Conservation (phyloP, 35 echinoderm and acorn worm species). For the Ophiothrix spiculata region DNA sequence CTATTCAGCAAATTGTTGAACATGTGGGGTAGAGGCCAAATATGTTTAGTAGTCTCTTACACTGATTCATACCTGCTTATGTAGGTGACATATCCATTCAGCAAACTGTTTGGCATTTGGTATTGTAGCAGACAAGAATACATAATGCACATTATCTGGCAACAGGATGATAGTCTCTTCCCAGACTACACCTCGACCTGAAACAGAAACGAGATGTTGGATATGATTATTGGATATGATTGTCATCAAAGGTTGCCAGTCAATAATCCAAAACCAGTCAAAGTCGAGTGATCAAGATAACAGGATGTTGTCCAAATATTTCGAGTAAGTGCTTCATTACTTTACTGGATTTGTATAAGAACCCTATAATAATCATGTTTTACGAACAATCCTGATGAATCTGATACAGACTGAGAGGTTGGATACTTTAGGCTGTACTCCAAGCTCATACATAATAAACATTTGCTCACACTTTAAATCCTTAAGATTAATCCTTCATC, state of each 20-base stretch:
- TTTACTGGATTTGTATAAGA: background rate
- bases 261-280: too few relatives aligned
- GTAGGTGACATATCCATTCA: slow-evolving; percentile 98
- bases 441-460: too few relatives aligned
- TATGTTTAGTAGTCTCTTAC: too few relatives aligned
- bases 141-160: slow-evolving; percentile 96
- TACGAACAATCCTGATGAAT: background rate
- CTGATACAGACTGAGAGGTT: too few relatives aligned
- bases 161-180: slow-evolving; percentile 98
- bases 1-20: too few relatives aligned
- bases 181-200: slow-evolving; percentile 94
- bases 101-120: slow-evolving; percentile 98
- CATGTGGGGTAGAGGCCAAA: too few relatives aligned
- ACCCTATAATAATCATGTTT: background rate
- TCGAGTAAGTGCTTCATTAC: background rate
- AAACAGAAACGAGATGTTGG: background rate
- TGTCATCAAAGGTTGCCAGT: too few relatives aligned
- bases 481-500: too few relatives aligned
- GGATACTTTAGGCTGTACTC: too few relatives aligned
- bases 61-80: too few relatives aligned
- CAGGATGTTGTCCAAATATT: background rate
- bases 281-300: background rate
- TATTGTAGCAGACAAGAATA: slow-evolving; percentile 93
- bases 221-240: background rate
- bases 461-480: too few relatives aligned